Conservation (phyloP, 2,888 invertebrate species). For the Cheilosia grossa region DNA sequence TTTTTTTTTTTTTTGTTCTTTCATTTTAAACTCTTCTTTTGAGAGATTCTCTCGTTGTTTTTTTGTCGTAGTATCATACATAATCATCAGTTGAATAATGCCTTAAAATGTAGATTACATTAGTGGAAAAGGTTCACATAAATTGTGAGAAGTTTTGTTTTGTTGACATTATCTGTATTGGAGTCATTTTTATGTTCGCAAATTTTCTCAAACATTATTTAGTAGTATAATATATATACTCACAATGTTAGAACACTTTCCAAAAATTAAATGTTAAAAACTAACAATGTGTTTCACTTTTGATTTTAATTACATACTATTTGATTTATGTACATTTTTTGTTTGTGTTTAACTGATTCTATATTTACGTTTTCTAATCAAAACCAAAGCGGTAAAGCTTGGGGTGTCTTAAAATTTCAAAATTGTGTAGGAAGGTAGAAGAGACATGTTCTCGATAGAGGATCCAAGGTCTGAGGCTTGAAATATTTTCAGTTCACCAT, state of each 20-base stretch:
- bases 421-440: neutral
- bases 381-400: neutral
- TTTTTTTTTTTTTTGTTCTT: slow-evolving; percentile 15
- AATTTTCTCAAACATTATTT: neutral
- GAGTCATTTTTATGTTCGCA: neutral
- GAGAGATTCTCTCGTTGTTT: neutral
- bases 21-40: slow-evolving; percentile 37
- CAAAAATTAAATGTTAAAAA: slow-evolving; percentile 10
- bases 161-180: neutral
- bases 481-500: too few relatives aligned
- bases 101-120: slow-evolving; percentile 33
- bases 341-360: slow-evolving; percentile 4
- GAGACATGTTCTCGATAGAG: too few relatives aligned
- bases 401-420: neutral
- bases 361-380: slow-evolving; percentile 1
- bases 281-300: slow-evolving; percentile 11
- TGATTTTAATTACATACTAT: slow-evolving; percentile 1
- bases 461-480: too few relatives aligned
- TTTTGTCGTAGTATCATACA: slow-evolving; percentile 43
- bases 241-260: slow-evolving; percentile 27
- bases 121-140: slow-evolving; percentile 20
- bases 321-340: slow-evolving; percentile 11
- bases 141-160: slow-evolving; percentile 6
- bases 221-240: neutral
- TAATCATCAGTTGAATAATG: slow-evolving; percentile 41